These are phyloP conservation scores for Protonibea diacanthus DNA, from an alignment of 2,797 vertebrate species.

Conservation along the genomic window DNA sequence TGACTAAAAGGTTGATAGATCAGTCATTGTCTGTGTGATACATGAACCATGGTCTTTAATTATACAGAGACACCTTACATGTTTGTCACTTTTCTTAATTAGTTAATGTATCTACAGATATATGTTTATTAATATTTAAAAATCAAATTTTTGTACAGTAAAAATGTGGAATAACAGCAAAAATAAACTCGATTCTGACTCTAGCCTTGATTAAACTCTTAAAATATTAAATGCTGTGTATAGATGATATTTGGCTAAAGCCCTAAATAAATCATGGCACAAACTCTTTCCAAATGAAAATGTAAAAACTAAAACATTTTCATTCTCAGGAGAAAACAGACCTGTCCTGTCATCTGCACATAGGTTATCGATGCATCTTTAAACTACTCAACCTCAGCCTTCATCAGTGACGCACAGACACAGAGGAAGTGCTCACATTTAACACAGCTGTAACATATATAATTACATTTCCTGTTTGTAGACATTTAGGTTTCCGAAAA, in stretches of 20 bases:
- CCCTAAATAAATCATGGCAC: too few relatives aligned
- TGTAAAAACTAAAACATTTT: background rate
- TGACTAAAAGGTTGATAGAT: background rate
- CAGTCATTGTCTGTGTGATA: background rate
- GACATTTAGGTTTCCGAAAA: slow-evolving; percentile 30
- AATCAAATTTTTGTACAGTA: background rate
- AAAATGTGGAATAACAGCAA: background rate
- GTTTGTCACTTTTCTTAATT: background rate
- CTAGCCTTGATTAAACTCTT: background rate
- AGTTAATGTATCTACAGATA: background rate
- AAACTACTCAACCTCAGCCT: background rate
- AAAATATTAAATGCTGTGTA: background rate
- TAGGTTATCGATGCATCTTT: background rate
- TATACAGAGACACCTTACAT: background rate
- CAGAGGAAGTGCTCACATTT: slow-evolving; percentile 65
- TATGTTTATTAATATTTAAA: background rate
- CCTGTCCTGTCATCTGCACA: background rate
- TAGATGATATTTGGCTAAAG: background rate
- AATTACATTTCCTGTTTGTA: slow-evolving; percentile 64
- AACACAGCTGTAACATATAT: slow-evolving; percentile 28
- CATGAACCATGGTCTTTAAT: background rate
- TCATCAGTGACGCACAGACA: slow-evolving; percentile 30
- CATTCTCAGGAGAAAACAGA: background rate
- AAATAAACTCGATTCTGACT: background rate
- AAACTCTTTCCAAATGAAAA: background rate